These are phyloP conservation scores for Seira musarum DNA, from an alignment of 2,888 invertebrate genomes.

Conservation along the genomic window DNA sequence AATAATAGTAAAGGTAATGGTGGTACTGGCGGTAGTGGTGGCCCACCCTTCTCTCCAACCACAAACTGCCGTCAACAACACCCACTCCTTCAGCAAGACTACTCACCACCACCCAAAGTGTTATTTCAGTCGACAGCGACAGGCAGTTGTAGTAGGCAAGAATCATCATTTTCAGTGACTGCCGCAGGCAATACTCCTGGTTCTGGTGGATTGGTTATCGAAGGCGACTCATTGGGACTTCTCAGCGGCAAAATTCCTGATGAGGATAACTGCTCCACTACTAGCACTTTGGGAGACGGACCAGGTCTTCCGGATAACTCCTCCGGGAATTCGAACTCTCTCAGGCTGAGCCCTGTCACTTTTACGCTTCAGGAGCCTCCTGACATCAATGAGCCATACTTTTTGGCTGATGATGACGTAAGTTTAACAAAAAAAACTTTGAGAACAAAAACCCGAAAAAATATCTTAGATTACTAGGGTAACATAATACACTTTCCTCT, in stretches of 20 bases:
- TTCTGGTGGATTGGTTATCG: constrained; percentile 29
- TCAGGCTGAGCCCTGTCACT: constrained; percentile 68
- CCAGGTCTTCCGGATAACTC: constrained; percentile 63
- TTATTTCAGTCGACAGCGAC: constrained; percentile 45
- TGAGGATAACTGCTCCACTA: constrained; percentile 68
- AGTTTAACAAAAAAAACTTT: constrained; percentile 21
- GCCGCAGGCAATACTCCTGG: constrained; percentile 22
- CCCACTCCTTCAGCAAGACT: constrained; percentile 23
- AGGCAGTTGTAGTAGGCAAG: constrained; percentile 15
- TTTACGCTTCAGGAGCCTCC: constrained; percentile 69
- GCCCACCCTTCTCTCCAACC: constrained; percentile 11
- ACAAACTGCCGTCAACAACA: constrained; percentile 21
- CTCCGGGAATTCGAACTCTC: constrained; percentile 63
- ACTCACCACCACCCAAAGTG: constrained; percentile 59
- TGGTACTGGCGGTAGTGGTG: constrained; percentile 15
- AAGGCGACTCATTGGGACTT: constrained; percentile 60
- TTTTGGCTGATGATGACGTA: constrained; percentile 53
- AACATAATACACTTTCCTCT: background rate
- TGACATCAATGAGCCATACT: constrained; percentile 63
- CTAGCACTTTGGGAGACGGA: constrained; percentile 69
- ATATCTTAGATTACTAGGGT: background rate
- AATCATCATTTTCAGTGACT: constrained; percentile 37
- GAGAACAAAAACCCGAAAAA: background rate
- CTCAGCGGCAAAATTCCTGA: constrained; percentile 66
- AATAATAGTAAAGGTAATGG: constrained; percentile 46